Conservation (phyloP, 2,797 vertebrate species). For the Gephyroberyx darwinii region DNA sequence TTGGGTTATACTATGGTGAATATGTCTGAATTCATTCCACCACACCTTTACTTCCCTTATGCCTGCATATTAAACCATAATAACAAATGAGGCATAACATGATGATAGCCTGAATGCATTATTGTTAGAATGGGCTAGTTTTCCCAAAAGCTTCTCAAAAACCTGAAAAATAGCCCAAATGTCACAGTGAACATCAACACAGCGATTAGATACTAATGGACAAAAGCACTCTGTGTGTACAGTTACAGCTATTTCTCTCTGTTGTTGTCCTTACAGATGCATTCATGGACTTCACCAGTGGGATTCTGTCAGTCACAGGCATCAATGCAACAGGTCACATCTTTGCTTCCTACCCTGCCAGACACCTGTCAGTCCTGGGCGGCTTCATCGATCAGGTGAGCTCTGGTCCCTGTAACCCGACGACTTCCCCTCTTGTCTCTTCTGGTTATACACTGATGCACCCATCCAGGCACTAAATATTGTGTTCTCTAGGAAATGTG, state of each 20-base stretch:
- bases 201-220: neutral
- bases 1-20: constrained; percentile 93
- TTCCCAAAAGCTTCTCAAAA: too few relatives aligned
- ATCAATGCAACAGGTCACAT: constrained; percentile 95
- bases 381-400: constrained; percentile 96
- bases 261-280: constrained; percentile 81
- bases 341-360: constrained; percentile 93
- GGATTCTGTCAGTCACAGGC: constrained; percentile 88
- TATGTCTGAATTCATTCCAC: constrained; percentile 1
- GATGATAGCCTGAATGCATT: too few relatives aligned
- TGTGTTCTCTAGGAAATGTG: constrained; percentile 51
- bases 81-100: neutral
- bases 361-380: constrained; percentile 87
- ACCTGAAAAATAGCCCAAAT: neutral
- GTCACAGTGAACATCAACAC: neutral
- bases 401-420: constrained; percentile 20
- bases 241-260: neutral
- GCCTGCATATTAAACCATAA: constrained; percentile 1
- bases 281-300: constrained; percentile 89
- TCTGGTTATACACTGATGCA: neutral
- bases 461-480: constrained; percentile 46
- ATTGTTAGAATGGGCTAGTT: too few relatives aligned
- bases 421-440: constrained; percentile 16
- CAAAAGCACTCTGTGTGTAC: neutral
- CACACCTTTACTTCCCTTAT: neutral